phyloP scores from a whole-genome alignment of 1,140 invertebrate species.

The Cotesia chilonis region DNA sequence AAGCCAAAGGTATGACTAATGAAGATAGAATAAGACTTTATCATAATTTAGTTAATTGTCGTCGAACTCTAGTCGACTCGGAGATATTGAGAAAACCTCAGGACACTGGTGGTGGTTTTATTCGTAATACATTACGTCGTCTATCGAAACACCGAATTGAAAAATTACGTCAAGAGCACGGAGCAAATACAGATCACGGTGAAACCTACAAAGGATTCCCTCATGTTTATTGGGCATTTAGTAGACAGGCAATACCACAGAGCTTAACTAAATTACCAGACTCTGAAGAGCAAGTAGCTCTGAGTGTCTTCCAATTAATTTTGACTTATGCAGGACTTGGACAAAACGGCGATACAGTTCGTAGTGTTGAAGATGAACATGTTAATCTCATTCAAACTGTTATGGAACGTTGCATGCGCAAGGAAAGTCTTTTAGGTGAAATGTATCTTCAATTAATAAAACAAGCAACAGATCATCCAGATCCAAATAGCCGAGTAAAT shows the following conservation, averaged over 20 bases:
- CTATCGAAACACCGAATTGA: slow-evolving; percentile 89
- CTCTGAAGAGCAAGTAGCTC: slow-evolving; percentile 83
- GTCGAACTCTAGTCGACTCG: slow-evolving; percentile 84
- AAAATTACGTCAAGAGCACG: slow-evolving; percentile 82
- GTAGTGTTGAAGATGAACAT: slow-evolving; percentile 84
- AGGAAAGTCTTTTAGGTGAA: slow-evolving; percentile 88
- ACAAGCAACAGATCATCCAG: slow-evolving; percentile 91
- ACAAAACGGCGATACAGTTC: slow-evolving; percentile 73
- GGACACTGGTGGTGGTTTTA: slow-evolving; percentile 80
- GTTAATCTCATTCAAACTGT: slow-evolving; percentile 87
- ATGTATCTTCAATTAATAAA: slow-evolving; percentile 93
- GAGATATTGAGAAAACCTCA: slow-evolving; percentile 83
- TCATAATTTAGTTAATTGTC: slow-evolving; percentile 81
- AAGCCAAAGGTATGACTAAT: slow-evolving; percentile 77
- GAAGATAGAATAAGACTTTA: slow-evolving; percentile 84
- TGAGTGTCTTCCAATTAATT: slow-evolving; percentile 81
- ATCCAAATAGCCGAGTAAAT: slow-evolving; percentile 89
- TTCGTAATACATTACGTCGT: slow-evolving; percentile 86
- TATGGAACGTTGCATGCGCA: slow-evolving; percentile 89
- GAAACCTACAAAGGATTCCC: slow-evolving; percentile 90
- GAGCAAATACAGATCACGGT: slow-evolving; percentile 73
- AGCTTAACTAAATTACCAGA: slow-evolving; percentile 86
- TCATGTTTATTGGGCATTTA: slow-evolving; percentile 90
- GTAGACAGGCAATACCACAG: slow-evolving; percentile 79
- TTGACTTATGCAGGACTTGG: slow-evolving; percentile 86